Base-by-base conservation (phyloP, 2,113 vertebrate species). In the Eudorcas thomsonii region DNA sequence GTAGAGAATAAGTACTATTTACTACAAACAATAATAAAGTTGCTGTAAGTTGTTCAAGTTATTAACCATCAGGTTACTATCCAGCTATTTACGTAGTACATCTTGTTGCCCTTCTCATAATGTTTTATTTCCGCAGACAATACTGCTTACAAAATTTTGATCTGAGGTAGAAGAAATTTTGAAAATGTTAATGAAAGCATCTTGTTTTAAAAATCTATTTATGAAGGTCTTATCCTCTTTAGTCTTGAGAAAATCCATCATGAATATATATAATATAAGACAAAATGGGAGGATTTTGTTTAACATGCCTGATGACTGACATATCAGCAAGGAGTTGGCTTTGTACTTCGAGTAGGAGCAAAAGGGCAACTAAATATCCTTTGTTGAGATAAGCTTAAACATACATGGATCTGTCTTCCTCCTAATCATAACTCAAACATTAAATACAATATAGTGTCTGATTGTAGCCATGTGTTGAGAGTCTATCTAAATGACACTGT, bases 361-460 rank as follows among this genome's bases (percentile, higher is more conserved):
- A 96, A 90, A 93, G 55, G 19, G 48, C 28, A 94, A 81, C 28
- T 64, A 89, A 84, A 93, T 92, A 96, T 80, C 19, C 30, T 96
- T 97, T 62, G 43, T 84, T 96, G 45, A 92, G 77, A 64, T 90
- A 94, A 67, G 80, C 54, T 55, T 85, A 94, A 54, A 15, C 45
- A 78, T 50, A 74, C 39, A 60, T 11, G 6, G 33, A 67, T 62
- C 60, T 93, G 19, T 81, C 36, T 50, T 48, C 43, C 6, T 90
- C 80, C 26, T 81, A 82, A 84, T 87, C 50, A 84, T 17, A 96
- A 15, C 94, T 60, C 26, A 95, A 88, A 88, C 19, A 90, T 80
- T 82, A 74, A 74, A 59, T 33, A 94, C 89, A 92, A 95, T 30
- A 74, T 9, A 71, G 3, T 45, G 10, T 13, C 26, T 96, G 87